Conservation (phyloP, 2,797 vertebrate genomes). For the Cichlasoma orientale region DNA sequence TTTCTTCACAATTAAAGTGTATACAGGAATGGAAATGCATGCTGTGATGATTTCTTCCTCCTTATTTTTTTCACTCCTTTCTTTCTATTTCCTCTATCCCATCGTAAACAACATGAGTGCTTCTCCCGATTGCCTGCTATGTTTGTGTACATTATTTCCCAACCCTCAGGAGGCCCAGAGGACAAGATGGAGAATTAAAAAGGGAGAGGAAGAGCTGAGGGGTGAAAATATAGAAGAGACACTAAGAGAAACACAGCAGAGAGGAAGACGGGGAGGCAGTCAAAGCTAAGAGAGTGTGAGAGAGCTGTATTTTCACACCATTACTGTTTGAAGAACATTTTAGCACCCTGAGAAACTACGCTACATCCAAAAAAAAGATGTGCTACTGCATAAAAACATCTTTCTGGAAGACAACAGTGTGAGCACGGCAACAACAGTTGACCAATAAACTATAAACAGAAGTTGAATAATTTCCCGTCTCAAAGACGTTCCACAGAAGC, state of each 20-base stretch:
- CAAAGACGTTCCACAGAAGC: neutral
- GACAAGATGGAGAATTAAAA: conserved; percentile 43
- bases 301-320: conserved; percentile 55
- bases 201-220: conserved; percentile 45
- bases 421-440: conserved; percentile 27
- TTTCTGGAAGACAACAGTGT: conserved; percentile 19
- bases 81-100: neutral
- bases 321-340: conserved; percentile 55
- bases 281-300: neutral
- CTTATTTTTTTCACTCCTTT: neutral
- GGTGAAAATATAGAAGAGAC: conserved; percentile 46
- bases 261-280: conserved; percentile 5
- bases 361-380: conserved; percentile 11
- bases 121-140: conserved; percentile 50
- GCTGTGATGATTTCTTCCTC: conserved; percentile 59
- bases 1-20: conserved; percentile 73
- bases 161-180: conserved; percentile 52
- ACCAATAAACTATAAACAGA: conserved; percentile 41
- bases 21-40: conserved; percentile 38
- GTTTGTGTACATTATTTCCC: conserved; percentile 71
- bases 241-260: conserved; percentile 23
- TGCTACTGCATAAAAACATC: conserved; percentile 33
- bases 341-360: conserved; percentile 51
- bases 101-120: conserved; percentile 61
- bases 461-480: conserved; percentile 10